Conservation (phyloP, 2,113 vertebrate species). For the Etia nguti region DNA sequence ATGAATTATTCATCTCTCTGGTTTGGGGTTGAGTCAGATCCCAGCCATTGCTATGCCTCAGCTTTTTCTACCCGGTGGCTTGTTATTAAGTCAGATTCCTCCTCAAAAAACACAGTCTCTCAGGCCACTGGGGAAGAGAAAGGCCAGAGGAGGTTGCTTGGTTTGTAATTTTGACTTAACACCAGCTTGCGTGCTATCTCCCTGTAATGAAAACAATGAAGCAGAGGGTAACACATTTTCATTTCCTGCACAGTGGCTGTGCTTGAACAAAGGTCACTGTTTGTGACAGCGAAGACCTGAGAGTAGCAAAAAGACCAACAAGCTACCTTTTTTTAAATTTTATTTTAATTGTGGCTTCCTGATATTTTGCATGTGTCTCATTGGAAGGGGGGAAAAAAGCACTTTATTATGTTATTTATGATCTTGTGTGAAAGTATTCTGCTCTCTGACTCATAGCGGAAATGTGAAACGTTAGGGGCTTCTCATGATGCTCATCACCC, state of each 20-base stretch:
- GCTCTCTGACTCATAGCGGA: slow-evolving; percentile 14
- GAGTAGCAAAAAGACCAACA: neutral
- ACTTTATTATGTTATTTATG: neutral
- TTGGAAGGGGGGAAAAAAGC: too few relatives aligned
- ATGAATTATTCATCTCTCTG: slow-evolving; percentile 63
- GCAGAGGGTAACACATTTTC: slow-evolving; percentile 3
- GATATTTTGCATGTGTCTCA: neutral
- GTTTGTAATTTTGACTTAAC: neutral
- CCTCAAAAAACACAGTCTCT: neutral
- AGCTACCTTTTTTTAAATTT: neutral
- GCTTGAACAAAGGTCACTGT: slow-evolving; percentile 4
- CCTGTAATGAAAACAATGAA: slow-evolving; percentile 19
- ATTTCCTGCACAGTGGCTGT: slow-evolving; percentile 24
- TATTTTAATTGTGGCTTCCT: neutral
- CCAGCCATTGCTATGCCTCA: slow-evolving; percentile 11
- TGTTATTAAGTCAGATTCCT: slow-evolving; percentile 17
- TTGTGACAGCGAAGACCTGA: neutral
- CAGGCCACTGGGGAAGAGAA: neutral
- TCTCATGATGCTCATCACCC: slow-evolving; percentile 67
- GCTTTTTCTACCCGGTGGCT: slow-evolving; percentile 22
- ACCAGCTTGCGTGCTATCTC: neutral
- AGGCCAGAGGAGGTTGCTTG: neutral
- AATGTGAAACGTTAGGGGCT: slow-evolving; percentile 52
- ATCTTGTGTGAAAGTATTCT: neutral
- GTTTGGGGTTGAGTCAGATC: slow-evolving; percentile 38